Conservation (phyloP, 2,888 invertebrate genomes). For the Callyntrura sp. region DNA sequence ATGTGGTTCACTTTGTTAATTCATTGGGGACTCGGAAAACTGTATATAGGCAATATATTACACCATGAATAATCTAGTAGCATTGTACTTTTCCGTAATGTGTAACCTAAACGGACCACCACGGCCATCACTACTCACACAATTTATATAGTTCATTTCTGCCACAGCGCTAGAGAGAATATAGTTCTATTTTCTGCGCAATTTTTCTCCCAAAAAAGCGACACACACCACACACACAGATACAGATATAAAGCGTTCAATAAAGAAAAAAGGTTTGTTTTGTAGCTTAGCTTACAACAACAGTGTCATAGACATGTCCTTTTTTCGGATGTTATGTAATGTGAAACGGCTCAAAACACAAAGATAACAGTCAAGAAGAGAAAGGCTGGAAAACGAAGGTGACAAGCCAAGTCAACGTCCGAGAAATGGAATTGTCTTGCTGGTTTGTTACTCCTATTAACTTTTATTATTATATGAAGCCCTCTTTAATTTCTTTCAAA, state of each 20-base stretch:
- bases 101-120: slow-evolving; percentile 56
- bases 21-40: slow-evolving; percentile 38
- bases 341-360: slow-evolving; percentile 44
- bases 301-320: slow-evolving; percentile 20
- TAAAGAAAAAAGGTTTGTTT: slow-evolving; percentile 3
- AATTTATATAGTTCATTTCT: slow-evolving; percentile 69
- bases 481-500: neutral
- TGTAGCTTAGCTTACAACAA: slow-evolving; percentile 1
- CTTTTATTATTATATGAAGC: slow-evolving; percentile 31
- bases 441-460: slow-evolving; percentile 34
- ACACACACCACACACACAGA: neutral
- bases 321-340: slow-evolving; percentile 36
- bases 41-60: slow-evolving; percentile 49
- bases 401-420: slow-evolving; percentile 65
- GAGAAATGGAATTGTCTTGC: slow-evolving; percentile 63
- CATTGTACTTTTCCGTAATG: slow-evolving; percentile 26
- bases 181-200: slow-evolving; percentile 27
- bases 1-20: slow-evolving; percentile 36
- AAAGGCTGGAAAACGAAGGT: slow-evolving; percentile 50
- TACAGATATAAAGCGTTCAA: no score
- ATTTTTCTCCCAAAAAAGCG: slow-evolving; percentile 2
- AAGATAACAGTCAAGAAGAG: neutral
- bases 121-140: slow-evolving; percentile 41
- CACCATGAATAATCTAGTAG: slow-evolving; percentile 77
- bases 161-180: neutral